Percentiles rank a stretch among this genome's conserved stretches.
Conservation (phyloP, 2,888 invertebrate genomes). For the Cephalotes varians region DNA sequence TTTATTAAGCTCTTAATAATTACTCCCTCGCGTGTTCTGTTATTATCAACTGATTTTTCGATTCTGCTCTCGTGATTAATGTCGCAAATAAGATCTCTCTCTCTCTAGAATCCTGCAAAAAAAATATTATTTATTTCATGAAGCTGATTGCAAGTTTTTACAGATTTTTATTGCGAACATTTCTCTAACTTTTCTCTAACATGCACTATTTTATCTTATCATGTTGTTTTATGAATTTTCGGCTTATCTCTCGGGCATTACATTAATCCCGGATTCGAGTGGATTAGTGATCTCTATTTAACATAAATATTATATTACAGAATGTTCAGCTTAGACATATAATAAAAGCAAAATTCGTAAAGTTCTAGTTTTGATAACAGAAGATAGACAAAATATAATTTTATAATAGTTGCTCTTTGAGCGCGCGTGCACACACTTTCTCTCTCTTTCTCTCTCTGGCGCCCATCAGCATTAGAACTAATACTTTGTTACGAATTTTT, state of each 20-base stretch:
- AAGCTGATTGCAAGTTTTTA: neutral
- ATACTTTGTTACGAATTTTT: too few species aligned
- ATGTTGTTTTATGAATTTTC: neutral
- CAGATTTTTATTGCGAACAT: neutral
- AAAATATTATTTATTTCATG: neutral
- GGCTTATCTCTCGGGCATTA: neutral
- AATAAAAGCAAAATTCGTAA: too few species aligned
- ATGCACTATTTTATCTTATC: neutral
- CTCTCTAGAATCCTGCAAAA: neutral
- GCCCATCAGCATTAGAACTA: too few species aligned
- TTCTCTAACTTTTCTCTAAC: neutral
- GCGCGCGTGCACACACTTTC: too few species aligned
- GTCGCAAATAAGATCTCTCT: slow-evolving; percentile 4
- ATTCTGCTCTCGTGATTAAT: slow-evolving; percentile 21
- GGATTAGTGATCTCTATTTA: neutral
- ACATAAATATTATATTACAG: neutral
- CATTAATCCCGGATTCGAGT: neutral
- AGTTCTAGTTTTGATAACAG: too few species aligned
- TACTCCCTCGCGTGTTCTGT: slow-evolving; percentile 53
- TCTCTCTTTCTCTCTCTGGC: too few species aligned
- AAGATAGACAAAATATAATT: too few species aligned
- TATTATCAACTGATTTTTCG: neutral
- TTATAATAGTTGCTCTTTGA: too few species aligned
- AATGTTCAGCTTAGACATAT: too few species aligned
- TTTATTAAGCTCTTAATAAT: slow-evolving; percentile 57